Conservation (phyloP, 1,140 invertebrate genomes). For the Contarinia nasturtii region DNA sequence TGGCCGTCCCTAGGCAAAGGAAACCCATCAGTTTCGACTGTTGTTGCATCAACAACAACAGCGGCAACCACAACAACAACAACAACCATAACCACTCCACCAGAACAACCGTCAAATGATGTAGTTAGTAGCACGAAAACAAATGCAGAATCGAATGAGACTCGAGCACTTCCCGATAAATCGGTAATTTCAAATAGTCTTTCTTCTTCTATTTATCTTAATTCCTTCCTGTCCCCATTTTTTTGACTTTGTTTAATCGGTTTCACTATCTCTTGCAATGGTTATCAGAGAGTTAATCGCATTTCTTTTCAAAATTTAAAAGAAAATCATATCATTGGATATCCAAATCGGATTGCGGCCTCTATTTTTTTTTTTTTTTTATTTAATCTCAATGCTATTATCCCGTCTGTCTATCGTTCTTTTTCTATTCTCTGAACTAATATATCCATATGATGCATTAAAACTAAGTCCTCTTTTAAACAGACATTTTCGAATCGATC, state of each 20-base stretch:
- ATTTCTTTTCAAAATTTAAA: no score
- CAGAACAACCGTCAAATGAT: slow-evolving; percentile 1
- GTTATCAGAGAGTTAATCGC: no score
- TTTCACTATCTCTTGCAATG: slow-evolving; percentile 13
- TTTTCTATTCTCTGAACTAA: not conserved
- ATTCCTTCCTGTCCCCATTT: no score
- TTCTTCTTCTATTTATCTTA: no score
- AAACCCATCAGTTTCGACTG: not conserved
- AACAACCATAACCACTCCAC: slow-evolving; percentile 1
- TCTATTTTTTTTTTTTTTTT: no score
- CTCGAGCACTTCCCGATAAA: slow-evolving; percentile 23
- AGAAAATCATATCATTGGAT: no score
- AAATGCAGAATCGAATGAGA: not conserved
- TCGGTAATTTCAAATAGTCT: no score
- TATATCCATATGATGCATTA: not conserved
- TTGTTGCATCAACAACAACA: slow-evolving; percentile 1
- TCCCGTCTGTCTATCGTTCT: slow-evolving; percentile 20
- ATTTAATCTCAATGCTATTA: no score
- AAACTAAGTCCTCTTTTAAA: not conserved
- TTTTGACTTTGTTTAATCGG: not conserved
- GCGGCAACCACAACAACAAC: slow-evolving; percentile 3
- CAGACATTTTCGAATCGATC: not conserved
- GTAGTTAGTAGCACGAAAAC: no score
- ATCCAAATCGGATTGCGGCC: slow-evolving; percentile 29
- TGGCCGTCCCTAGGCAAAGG: slow-evolving; percentile 48